Evolutionary conservation across 2,888 invertebrate genomes (phyloP), one percentile per base, ranked within the genome.

Genomic region (Xylophagus ater): DNA sequence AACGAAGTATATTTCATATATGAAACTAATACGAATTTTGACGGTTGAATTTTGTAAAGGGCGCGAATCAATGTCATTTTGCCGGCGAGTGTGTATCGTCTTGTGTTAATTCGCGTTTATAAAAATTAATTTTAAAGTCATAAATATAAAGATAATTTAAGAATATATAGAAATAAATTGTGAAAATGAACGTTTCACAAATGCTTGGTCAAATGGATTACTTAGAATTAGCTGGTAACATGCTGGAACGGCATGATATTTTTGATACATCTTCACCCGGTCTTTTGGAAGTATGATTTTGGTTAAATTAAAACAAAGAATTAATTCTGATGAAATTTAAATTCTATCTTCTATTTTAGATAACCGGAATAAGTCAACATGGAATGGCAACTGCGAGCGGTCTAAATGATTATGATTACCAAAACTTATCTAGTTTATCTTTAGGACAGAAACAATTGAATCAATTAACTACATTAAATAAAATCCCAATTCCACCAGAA

Each of bases 401-500:
- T 4, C 66, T 90, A 28, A 82, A 82, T 49, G 89, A 93, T 56
- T 78, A 79, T 56, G 94, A 96, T 63, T 96, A 96, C 69, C 89
- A 89, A 40, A 78, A 79, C 50, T 67, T 85, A 37, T 77, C 79
- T 45, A 76, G 78, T 19, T 65, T 81, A 34, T 71, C 80, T 14
- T 67, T 78, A 47, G 80, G 81, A 44, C 70, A 76, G 44, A 70
- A 74, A 45, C 77, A 76, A 52, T 70, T 89, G 49, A 80, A 78
- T 44, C 85, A 90, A 60, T 71, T 92, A 52, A 80, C 80, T 56
- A 78, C 81, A 44, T 67, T 83, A 17, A 84, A 80, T 57, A 87
- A 84, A 69, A 79, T 89, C 44, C 88, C 93, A 9, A 69, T 96
- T 38, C 96, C 96, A 17, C 79, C 84, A 7, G 94, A 94, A 71